These are phyloP conservation scores for Luperina nickerlii DNA, from an alignment of 2,888 invertebrate species.

Conservation along the genomic window DNA sequence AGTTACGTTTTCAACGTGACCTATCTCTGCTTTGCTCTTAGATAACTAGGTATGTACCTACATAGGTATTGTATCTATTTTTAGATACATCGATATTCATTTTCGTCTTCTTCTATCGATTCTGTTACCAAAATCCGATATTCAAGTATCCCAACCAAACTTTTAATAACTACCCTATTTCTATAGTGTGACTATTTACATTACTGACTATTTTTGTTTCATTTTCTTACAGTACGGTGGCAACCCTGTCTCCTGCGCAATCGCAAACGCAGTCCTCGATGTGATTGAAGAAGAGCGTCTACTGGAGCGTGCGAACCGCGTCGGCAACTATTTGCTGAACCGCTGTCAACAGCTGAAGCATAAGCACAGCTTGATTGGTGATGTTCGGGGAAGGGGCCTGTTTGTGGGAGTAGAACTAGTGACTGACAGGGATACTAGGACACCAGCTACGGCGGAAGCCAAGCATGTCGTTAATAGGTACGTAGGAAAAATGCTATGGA, in stretches of 20 bases:
- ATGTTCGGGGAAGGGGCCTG: constrained; percentile 96
- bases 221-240: constrained; percentile 95
- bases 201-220: background rate
- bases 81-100: constrained; percentile 14
- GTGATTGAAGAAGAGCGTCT: constrained; percentile 97
- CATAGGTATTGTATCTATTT: background rate
- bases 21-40: constrained; percentile 19
- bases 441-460: constrained; percentile 96
- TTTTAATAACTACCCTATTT: background rate
- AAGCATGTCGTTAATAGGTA: constrained; percentile 93
- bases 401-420: constrained; percentile 99
- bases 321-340: constrained; percentile 95
- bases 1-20: constrained; percentile 37
- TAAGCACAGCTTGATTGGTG: constrained; percentile 95
- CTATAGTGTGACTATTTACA: background rate
- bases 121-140: background rate
- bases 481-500: constrained; percentile 20
- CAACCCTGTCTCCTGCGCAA: constrained; percentile 99
- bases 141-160: background rate
- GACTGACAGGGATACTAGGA: constrained; percentile 92
- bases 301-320: constrained; percentile 94
- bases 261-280: constrained; percentile 98
- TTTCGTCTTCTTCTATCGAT: background rate
- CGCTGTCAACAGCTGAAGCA: constrained; percentile 92
- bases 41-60: background rate